Evolutionary conservation across 2,888 invertebrate species (phyloP).

Genomic region (Hydrotaea diabolus): DNA sequence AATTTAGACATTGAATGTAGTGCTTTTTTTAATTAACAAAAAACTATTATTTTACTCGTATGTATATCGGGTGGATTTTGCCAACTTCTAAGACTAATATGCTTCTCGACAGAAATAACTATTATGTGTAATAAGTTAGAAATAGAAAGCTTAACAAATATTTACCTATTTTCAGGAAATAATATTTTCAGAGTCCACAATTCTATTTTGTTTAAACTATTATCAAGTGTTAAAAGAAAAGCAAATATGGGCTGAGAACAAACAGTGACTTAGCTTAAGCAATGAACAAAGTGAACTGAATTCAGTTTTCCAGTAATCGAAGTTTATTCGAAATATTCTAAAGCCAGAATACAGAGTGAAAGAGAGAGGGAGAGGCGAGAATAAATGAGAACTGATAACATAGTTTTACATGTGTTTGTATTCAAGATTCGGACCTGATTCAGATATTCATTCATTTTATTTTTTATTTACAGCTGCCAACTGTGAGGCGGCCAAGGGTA

Average conservation of each 20-base stretch:
- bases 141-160: too few species aligned
- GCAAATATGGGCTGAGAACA: neutral
- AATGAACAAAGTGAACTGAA: constrained; percentile 62
- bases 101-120: too few species aligned
- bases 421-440: neutral
- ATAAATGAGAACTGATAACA: constrained; percentile 22
- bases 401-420: neutral
- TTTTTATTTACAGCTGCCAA: neutral
- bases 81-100: too few species aligned
- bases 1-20: too few species aligned
- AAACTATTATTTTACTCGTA: too few species aligned
- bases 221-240: neutral
- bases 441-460: neutral
- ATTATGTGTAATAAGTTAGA: too few species aligned
- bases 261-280: constrained; percentile 58
- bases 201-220: too few species aligned
- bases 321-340: constrained; percentile 58
- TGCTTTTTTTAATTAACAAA: too few species aligned
- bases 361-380: neutral
- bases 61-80: too few species aligned
- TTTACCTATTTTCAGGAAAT: too few species aligned
- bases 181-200: too few species aligned
- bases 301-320: constrained; percentile 42
- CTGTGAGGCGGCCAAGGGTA: neutral
- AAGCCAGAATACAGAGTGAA: neutral